Base-by-base conservation (phyloP, 2,113 vertebrate species). In the Columbina picui region DNA sequence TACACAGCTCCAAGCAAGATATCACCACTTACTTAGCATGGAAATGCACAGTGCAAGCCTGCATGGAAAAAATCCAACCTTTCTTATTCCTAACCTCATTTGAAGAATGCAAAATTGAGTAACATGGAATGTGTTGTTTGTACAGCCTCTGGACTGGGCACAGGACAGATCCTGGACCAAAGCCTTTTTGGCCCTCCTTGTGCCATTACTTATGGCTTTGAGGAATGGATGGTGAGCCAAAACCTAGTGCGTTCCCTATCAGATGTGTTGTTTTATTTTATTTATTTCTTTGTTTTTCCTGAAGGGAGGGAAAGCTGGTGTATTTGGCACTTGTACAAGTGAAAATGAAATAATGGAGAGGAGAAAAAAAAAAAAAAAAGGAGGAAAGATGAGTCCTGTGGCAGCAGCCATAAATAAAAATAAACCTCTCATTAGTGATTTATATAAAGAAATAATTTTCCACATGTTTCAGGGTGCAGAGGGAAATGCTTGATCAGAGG, bases 381-480 rank as follows among this genome's bases (percentile, higher is more conserved):
- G 36, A 41, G 23, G 53, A 86, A 73, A 39, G 27, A 84, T 34
- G 26, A 85, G n/a, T 93, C 41, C 32, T 0, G 1, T 89, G 41
- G 52, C 47, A 89, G 89, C 36, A 79, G 21, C 59, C 65, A 45
- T 93, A 95, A 93, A 96, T 75, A 93, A 85, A 93, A 96, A 45
- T 36, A 65, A 86, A 61, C 19, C 26, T 70, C 36, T 84, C 0
- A 20, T 96, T 96, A 96, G 93, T 94, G 76, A 94, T 94, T 97
- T 90, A 87, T 63, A 60, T 3, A 90, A 9, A 77, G 8, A 88
- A 93, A 92, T 83, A 6, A 39, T 94, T 92, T 96, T 88, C 64
- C 50, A 41, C 87, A 52, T 2, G 1, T 93, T 94, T 84, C 3
- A 32, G 57, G 45, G 59, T 80, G 34, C 56, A 93, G 79, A 56